Evolutionary conservation across 2,888 invertebrate species (phyloP).

Genomic region (Protonemura montana): DNA sequence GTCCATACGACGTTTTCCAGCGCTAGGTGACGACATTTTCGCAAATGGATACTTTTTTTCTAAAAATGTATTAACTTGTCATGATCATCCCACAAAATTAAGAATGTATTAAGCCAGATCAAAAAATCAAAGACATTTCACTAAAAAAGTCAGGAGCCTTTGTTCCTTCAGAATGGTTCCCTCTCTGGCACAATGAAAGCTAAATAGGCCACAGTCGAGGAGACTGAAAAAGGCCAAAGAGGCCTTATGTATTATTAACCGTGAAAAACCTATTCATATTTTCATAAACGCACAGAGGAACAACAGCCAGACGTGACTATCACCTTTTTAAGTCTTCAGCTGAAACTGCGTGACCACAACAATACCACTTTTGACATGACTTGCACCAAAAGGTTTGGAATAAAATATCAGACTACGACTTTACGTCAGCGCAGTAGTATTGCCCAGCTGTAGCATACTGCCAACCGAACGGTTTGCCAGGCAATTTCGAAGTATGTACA

Average conservation of each 20-base stretch:
- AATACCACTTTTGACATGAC: not conserved
- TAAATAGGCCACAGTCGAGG: not conserved
- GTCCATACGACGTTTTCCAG: conserved; percentile 71
- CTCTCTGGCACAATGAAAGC: conserved; percentile 7
- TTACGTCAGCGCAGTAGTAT: not conserved
- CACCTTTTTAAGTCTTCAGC: not conserved
- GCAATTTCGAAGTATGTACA: not conserved
- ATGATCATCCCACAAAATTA: not conserved
- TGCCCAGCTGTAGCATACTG: not conserved
- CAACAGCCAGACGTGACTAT: not conserved
- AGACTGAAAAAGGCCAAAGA: not conserved
- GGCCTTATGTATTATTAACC: not conserved
- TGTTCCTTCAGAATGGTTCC: conserved; percentile 7
- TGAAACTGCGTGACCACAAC: not conserved
- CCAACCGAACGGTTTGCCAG: not conserved
- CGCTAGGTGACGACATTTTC: conserved; percentile 68
- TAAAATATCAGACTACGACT: not conserved
- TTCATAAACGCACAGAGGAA: not conserved
- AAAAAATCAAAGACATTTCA: not conserved
- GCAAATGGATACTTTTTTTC: conserved; percentile 14
- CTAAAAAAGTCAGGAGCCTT: not conserved
- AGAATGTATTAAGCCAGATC: not conserved
- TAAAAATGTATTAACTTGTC: not conserved
- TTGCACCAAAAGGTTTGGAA: not conserved
- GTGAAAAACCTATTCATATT: not conserved